These are phyloP conservation scores for Tigriopus japonicus DNA, from an alignment of 1,140 invertebrate genomes.

Conservation along the genomic window DNA sequence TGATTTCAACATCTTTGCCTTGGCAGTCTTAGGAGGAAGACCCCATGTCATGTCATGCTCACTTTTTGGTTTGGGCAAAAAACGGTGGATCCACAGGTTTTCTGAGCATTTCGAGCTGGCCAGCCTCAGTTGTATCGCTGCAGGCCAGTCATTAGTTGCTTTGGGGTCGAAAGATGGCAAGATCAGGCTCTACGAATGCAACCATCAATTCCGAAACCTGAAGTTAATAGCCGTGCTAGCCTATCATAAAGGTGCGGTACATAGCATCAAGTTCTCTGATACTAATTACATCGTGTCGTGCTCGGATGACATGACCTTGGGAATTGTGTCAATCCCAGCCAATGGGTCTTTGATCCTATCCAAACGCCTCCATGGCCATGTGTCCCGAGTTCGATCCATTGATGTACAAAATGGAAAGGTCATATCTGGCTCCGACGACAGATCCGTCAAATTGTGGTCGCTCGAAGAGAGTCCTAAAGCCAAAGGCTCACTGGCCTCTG, in stretches of 20 bases:
- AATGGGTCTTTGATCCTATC: conserved; percentile 4
- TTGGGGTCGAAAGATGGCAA: conserved; percentile 1
- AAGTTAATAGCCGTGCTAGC: conserved; percentile 2
- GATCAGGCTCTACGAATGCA: neutral
- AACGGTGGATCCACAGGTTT: conserved; percentile 3
- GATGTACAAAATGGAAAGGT: neutral
- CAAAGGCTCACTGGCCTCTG: neutral
- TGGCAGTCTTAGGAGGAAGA: conserved; percentile 2
- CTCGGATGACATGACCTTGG: conserved; percentile 11
- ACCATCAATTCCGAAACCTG: neutral
- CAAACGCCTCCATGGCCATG: conserved; percentile 4
- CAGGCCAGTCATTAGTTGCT: conserved; percentile 1
- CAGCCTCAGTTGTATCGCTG: neutral
- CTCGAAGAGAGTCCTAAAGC: neutral
- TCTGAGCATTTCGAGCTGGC: neutral
- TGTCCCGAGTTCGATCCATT: neutral
- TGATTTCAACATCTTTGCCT: conserved; percentile 5
- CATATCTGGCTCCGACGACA: conserved; percentile 4
- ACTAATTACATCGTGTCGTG: neutral
- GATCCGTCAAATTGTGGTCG: conserved; percentile 8
- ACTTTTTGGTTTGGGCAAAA: conserved; percentile 1
- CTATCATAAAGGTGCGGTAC: neutral
- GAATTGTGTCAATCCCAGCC: neutral
- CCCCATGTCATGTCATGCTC: conserved; percentile 11
- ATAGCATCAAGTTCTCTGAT: neutral